A percentile compares a stretch with the other conserved stretches of the same genome.
These are phyloP conservation scores for Punctoribates punctum DNA, from an alignment of 2,888 invertebrate genomes.

Conservation along the genomic window DNA sequence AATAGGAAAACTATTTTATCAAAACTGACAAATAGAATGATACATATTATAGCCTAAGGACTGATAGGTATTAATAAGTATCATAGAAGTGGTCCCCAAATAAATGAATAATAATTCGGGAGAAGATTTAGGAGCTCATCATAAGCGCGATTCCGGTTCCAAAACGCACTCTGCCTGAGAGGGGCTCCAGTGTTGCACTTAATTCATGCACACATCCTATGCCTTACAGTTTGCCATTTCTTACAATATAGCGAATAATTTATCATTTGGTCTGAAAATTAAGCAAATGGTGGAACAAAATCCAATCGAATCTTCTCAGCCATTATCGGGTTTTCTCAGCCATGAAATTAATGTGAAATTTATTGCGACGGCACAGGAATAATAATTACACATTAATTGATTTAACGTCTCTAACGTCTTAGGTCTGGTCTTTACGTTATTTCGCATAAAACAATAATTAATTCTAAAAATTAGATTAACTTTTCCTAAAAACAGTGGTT, in stretches of 20 bases:
- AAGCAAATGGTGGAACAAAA: not conserved
- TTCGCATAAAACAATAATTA: too few species aligned
- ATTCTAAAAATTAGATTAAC: too few species aligned
- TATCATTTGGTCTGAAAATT: not conserved
- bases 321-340: not conserved
- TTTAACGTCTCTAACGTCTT: too few species aligned
- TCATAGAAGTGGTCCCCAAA: not conserved
- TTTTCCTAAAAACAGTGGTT: too few species aligned
- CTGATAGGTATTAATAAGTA: not conserved
- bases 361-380: not conserved
- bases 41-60: constrained; percentile 6
- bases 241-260: not conserved
- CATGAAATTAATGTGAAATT: not conserved
- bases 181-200: not conserved
- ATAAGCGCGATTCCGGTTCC: constrained; percentile 33
- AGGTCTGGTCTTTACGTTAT: too few species aligned
- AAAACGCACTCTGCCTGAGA: not conserved
- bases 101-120: constrained; percentile 5
- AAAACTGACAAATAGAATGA: not conserved
- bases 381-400: constrained; percentile 13
- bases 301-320: not conserved
- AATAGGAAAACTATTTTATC: not conserved
- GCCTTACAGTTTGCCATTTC: constrained; percentile 9
- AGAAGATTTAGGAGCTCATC: constrained; percentile 23
- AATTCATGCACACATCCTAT: constrained; percentile 15